Base-by-base conservation (phyloP, 1,140 invertebrate genomes). In the Drosophila serrata region DNA sequence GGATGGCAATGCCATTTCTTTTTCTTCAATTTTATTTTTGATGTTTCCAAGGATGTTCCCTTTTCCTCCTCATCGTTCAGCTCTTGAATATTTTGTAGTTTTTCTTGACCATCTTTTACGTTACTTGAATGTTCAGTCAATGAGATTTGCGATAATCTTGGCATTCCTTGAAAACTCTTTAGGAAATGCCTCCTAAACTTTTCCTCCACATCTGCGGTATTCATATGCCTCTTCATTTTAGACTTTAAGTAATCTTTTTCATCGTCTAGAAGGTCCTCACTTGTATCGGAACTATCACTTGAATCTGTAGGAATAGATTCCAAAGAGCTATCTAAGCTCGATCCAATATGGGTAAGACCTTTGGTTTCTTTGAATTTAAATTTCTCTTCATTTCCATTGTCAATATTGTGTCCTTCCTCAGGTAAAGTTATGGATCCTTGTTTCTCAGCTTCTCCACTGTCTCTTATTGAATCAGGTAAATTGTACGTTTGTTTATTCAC, bases 141-240 rank as follows among this genome's bases (percentile, higher is more conserved):
- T 1, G 68, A 74, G 4, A 75, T 63, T 5, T 75, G 40, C 0
- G 58, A 55, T 63, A 75, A 15, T 11, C 60, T 48, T 22, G 70
- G 69, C 27, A 76, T 15, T 11, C 45, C 43, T n/a, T 29, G 8
- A 42, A 76, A 59, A 15, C 29, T 39, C 11, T 35, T 15, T 0
- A 76, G 45, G 31, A 85, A 85, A 7, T 85, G 42, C 11, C 2
- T 39, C 8, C 80, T 65, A 43, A 81, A 74, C 1, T 49, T 40
- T 4, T 42, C 48, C 0, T 51, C 22, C 0, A 17, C 6, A 31
- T 64, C 60, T 4, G 33, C 22, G 6, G 17, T 9, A 11, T 9
- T n/a, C 1, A 6, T 0, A 15, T 13, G 12, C 6, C 2, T 8
- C 1, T n/a, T n/a, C 19, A 35, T 9, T 33, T 40, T 58, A 40